Percentiles rank a stretch among this genome's conserved stretches.
phyloP scores from a whole-genome alignment of 2,113 vertebrate species.

The Cryptomyrus ogoouensis region DNA sequence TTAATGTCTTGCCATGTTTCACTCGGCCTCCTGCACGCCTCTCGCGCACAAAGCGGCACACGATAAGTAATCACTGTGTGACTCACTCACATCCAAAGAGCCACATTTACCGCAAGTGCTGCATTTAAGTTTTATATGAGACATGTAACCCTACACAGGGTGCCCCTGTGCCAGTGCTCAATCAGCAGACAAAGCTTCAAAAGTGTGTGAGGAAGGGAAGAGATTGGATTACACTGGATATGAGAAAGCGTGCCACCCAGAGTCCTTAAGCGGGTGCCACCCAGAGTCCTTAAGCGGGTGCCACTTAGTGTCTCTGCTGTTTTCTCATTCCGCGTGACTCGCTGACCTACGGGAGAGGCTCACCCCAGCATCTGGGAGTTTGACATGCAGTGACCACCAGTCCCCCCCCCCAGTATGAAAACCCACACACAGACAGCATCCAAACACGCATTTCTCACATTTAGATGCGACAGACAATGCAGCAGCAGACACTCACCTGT shows the following conservation, averaged over 20 bases:
- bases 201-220: background rate
- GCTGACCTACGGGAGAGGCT: background rate
- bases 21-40: background rate
- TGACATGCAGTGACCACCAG: background rate
- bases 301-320: background rate
- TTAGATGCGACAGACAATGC: background rate
- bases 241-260: background rate
- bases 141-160: background rate
- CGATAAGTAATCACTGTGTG: background rate
- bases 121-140: background rate
- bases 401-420: background rate
- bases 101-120: background rate
- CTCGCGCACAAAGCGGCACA: background rate
- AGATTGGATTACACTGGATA: background rate
- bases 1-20: background rate
- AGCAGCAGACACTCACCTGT: constrained; percentile 67
- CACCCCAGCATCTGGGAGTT: background rate
- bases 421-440: background rate
- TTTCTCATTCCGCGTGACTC: background rate
- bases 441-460: background rate
- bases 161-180: background rate
- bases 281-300: background rate
- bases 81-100: background rate
- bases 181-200: background rate
- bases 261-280: background rate